phyloP scores from a whole-genome alignment of 2,797 vertebrate genomes.

The Trachops cirrhosus region DNA sequence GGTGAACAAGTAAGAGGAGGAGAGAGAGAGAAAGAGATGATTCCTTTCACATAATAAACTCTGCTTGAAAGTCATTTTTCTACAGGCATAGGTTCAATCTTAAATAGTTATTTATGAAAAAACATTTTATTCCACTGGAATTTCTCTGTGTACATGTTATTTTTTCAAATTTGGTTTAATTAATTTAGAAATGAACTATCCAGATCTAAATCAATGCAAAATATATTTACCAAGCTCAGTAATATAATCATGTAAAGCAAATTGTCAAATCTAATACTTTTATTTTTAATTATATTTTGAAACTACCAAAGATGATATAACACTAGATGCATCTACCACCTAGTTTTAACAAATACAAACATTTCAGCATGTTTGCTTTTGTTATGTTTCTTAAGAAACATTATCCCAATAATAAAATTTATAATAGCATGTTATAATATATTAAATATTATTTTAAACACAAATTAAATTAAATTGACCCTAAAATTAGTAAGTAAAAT shows the following conservation, averaged over 20 bases:
- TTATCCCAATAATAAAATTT: slow-evolving; percentile 12
- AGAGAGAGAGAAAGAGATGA: neutral
- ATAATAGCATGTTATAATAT: neutral
- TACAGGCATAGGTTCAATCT: neutral
- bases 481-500: neutral
- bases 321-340: neutral
- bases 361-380: neutral
- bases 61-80: slow-evolving; percentile 13
- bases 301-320: neutral
- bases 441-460: slow-evolving; percentile 1
- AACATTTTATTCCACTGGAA: neutral
- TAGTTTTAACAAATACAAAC: neutral
- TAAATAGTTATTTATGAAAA: neutral
- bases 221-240: neutral
- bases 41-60: neutral
- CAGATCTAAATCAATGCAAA: neutral
- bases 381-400: neutral
- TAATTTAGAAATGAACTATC: neutral
- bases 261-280: neutral
- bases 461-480: slow-evolving; percentile 26
- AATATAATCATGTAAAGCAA: neutral
- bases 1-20: neutral
- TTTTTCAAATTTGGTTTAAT: neutral
- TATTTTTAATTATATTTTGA: slow-evolving; percentile 14
- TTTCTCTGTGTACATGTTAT: neutral